phyloP scores from a whole-genome alignment of 2,113 vertebrate genomes.

The Hemicordylus capensis region DNA sequence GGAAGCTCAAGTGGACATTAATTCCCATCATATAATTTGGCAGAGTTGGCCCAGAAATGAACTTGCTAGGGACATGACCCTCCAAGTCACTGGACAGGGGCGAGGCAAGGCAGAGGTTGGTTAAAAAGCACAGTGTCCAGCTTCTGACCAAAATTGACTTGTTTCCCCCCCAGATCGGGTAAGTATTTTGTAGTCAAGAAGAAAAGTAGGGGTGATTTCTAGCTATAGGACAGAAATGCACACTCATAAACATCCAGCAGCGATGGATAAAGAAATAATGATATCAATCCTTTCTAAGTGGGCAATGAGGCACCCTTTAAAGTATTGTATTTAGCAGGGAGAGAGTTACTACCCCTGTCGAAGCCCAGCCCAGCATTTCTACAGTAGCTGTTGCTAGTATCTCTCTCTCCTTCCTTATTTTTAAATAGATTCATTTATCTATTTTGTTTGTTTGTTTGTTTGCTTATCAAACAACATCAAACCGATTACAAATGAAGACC shows the following conservation, averaged over 20 bases:
- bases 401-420: too few relatives aligned
- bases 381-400: too few relatives aligned
- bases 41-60: slow-evolving; percentile 82
- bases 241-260: background rate
- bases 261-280: background rate
- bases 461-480: too few relatives aligned
- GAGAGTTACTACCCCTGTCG: too few relatives aligned
- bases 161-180: background rate
- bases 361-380: too few relatives aligned
- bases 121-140: slow-evolving; percentile 39
- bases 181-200: background rate
- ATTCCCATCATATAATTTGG: slow-evolving; percentile 82
- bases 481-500: too few relatives aligned
- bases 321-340: too few relatives aligned
- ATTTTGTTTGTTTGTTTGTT: too few relatives aligned
- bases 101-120: background rate
- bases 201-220: background rate
- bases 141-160: slow-evolving; percentile 19
- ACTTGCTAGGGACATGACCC: slow-evolving; percentile 75
- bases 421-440: too few relatives aligned
- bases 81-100: slow-evolving; percentile 55
- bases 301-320: too few relatives aligned
- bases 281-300: background rate
- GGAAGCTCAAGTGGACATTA: slow-evolving; percentile 75
- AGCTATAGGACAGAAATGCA: background rate